Conservation (phyloP, 1,140 invertebrate species). For the Trichonephila clavata region DNA sequence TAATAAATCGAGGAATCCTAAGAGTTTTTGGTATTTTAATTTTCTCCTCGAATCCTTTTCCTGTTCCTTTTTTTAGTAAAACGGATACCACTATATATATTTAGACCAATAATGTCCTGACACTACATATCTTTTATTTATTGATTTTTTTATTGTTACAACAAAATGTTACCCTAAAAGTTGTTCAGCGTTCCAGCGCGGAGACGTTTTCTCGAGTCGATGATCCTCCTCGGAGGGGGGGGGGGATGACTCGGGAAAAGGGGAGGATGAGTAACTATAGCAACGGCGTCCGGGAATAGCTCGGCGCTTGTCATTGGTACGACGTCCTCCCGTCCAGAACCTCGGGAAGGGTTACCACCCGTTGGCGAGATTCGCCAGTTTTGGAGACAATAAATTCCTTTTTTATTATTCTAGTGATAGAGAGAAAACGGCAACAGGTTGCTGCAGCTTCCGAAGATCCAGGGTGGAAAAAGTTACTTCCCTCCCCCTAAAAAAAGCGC, state of each 20-base stretch:
- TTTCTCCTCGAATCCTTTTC: no score
- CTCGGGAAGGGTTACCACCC: not conserved
- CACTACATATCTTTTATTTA: not conserved
- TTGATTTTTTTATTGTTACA: not conserved
- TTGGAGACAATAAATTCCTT: not conserved
- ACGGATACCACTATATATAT: no score
- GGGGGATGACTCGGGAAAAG: not conserved
- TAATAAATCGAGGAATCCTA: no score
- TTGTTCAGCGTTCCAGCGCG: not conserved
- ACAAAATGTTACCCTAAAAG: not conserved
- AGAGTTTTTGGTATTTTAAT: no score
- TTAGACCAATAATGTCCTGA: no score
- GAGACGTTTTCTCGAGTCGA: not conserved
- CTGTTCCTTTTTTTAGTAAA: no score
- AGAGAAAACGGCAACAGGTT: constrained; percentile 38
- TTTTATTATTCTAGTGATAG: not conserved
- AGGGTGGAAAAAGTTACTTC: not conserved
- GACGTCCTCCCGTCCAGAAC: constrained; percentile 28
- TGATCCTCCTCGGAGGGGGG: not conserved
- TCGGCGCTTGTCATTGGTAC: constrained; percentile 55
- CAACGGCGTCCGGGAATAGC: constrained; percentile 67
- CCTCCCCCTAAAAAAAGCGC: no score
- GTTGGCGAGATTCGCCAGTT: not conserved
- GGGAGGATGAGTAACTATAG: not conserved
- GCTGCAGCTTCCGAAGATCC: not conserved